Conservation (phyloP, 2,888 invertebrate genomes). For the Stenoptilia bipunctidactyla region DNA sequence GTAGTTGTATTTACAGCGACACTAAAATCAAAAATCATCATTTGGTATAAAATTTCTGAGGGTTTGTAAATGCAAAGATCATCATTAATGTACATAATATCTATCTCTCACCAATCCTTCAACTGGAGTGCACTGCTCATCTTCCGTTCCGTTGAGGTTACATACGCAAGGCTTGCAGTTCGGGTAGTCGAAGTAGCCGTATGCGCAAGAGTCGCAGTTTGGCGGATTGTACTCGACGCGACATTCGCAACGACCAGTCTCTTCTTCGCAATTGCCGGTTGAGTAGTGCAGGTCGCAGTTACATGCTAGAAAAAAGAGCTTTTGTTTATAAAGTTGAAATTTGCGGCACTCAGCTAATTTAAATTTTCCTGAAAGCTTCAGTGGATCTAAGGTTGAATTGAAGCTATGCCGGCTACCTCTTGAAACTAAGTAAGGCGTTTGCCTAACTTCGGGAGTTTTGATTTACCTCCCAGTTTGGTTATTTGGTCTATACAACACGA, state of each 20-base stretch:
- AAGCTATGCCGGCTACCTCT: too few relatives aligned
- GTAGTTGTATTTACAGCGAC: constrained; percentile 91
- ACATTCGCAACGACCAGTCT: constrained; percentile 91
- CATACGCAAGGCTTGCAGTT: constrained; percentile 95
- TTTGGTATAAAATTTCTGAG: too few relatives aligned
- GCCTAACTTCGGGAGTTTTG: too few relatives aligned
- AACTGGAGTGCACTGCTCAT: constrained; percentile 85
- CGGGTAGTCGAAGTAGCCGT: constrained; percentile 94
- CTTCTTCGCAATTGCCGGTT: constrained; percentile 95
- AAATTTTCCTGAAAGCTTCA: too few relatives aligned
- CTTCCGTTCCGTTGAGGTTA: constrained; percentile 89
- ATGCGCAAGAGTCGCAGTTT: constrained; percentile 86
- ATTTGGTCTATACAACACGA: too few relatives aligned
- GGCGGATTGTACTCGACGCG: constrained; percentile 83
- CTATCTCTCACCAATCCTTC: constrained; percentile 69
- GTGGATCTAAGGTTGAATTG: too few relatives aligned
- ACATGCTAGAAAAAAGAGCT: constrained; percentile 80
- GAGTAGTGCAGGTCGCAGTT: constrained; percentile 86
- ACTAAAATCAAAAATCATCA: constrained; percentile 63
- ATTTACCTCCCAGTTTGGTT: too few relatives aligned
- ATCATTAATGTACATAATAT: too few relatives aligned
- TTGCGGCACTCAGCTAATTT: constrained; percentile 88
- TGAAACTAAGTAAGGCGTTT: too few relatives aligned
- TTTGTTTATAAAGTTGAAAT: constrained; percentile 92
- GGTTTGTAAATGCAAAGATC: too few relatives aligned